These are phyloP conservation scores for Episyrphus balteatus DNA, from an alignment of 1,140 invertebrate species.

Conservation along the genomic window DNA sequence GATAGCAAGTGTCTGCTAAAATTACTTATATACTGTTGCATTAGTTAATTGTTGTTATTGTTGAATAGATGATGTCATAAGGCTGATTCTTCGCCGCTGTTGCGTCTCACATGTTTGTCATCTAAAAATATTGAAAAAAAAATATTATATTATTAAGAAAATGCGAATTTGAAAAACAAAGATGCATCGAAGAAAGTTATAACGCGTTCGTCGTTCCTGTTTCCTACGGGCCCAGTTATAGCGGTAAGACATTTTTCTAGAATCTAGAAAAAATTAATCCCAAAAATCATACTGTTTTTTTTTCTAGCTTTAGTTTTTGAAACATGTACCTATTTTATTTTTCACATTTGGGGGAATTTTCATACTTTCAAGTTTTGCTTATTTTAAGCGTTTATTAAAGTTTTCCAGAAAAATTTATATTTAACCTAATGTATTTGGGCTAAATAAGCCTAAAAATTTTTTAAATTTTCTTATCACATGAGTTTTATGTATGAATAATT, in stretches of 20 bases:
- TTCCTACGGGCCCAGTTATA: background rate
- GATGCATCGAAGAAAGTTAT: background rate
- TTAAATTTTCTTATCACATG: no score
- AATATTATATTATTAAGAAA: slow-evolving; percentile 22
- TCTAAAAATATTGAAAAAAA: slow-evolving; percentile 3
- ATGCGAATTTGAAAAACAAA: background rate
- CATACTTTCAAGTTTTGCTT: no score
- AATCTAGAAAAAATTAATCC: no score
- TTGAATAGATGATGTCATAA: slow-evolving; percentile 36
- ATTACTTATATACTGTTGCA: slow-evolving; percentile 29
- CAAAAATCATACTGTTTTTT: no score
- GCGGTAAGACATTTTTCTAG: slow-evolving; percentile 2
- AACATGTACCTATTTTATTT: no score
- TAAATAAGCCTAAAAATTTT: no score
- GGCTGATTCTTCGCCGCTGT: slow-evolving; percentile 23
- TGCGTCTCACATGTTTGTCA: slow-evolving; percentile 17
- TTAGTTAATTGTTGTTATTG: slow-evolving; percentile 32
- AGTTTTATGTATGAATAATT: no score
- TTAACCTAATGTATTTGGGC: no score
- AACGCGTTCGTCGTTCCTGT: background rate
- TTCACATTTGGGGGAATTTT: no score
- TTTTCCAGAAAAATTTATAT: no score
- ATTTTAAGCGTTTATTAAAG: no score
- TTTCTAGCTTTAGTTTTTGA: no score
- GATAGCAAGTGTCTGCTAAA: slow-evolving; percentile 31